Evolutionary conservation across 2,113 vertebrate genomes (phyloP).

Genomic region (Nanorana parkeri): DNA sequence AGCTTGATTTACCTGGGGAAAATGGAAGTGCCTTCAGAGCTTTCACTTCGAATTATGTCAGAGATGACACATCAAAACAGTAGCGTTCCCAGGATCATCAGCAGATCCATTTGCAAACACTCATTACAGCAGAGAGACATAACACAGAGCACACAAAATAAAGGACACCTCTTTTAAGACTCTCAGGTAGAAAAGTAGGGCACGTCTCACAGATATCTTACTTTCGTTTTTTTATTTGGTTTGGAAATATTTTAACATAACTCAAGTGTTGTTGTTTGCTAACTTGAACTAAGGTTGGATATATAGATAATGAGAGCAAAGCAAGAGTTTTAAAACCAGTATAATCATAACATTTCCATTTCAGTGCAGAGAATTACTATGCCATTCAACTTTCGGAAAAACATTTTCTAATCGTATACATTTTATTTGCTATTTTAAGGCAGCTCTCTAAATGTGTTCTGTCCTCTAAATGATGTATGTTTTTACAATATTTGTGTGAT

Average conservation of each 20-base stretch:
- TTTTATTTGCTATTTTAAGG: no score
- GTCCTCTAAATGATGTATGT: no score
- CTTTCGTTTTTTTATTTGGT: not conserved
- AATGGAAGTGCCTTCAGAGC: not conserved
- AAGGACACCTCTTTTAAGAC: not conserved
- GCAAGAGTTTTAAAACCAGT: not conserved
- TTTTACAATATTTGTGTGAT: no score
- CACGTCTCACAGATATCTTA: not conserved
- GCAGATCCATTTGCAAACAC: constrained; percentile 1
- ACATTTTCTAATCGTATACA: no score
- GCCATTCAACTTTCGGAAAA: no score
- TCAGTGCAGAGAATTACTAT: no score
- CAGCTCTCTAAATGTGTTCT: no score
- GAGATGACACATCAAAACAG: constrained; percentile 15
- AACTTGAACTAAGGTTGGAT: not conserved
- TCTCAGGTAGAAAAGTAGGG: not conserved
- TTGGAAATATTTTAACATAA: not conserved
- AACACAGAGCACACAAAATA: not conserved
- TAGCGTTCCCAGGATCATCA: not conserved
- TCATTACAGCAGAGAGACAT: not conserved
- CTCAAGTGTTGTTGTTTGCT: not conserved
- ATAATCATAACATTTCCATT: not conserved
- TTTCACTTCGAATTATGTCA: constrained; percentile 16
- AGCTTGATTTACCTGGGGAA: constrained; percentile 2
- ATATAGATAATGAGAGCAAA: not conserved